Evolutionary conservation across 2,888 invertebrate species (phyloP), one percentile per base, ranked within the genome.

Genomic region (Lasioglossum vierecki): DNA sequence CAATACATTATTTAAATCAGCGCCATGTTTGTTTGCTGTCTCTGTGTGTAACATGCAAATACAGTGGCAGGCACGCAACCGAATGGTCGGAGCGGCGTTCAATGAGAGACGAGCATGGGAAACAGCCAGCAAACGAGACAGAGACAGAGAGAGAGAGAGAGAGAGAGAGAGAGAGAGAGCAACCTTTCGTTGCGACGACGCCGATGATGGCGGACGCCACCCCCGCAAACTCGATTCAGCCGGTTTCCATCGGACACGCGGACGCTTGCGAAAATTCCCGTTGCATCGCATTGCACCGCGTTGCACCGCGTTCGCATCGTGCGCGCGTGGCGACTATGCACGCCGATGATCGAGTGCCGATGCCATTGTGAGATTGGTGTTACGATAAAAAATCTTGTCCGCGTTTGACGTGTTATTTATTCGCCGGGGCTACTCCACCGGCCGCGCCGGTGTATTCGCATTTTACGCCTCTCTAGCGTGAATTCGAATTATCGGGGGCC

Each of bases 1-100:
- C 87, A 84, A 91, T 92, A 91, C 92, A 93, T 92, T 92, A 92
- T 92, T 93, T 93, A 93, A 93, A 92, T 93, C 92, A 93, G 90
- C 91, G 90, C 88, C 86, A 86, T 87, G 91, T 81, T 90, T 93
- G 93, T 92, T 92, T 93, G 88, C 88, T 81, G 89, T 91, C 90
- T 89, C 88, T 91, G 92, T 91, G 91, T 91, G 91, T 87, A 80
- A 84, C 90, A 88, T 88, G 92, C 89, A 92, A 92, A 92, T 92
- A 92, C 85, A 89, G 84, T 82, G 83, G 73, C 80, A 81, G 85
- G 76, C 77, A 63, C 57, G 88, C 71, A 18, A 77, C 68, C 85
- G 49, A 80, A 73, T 63, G 57, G 63, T 79, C 75, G 60, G 60
- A 60, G 70, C 80, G 26, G 18, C 78, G 84, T 79, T 68, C 78